Percentiles rank a stretch among this genome's conserved stretches.
These are phyloP conservation scores for Escarpia spicata DNA, from an alignment of 2,888 invertebrate species.

Conservation along the genomic window DNA sequence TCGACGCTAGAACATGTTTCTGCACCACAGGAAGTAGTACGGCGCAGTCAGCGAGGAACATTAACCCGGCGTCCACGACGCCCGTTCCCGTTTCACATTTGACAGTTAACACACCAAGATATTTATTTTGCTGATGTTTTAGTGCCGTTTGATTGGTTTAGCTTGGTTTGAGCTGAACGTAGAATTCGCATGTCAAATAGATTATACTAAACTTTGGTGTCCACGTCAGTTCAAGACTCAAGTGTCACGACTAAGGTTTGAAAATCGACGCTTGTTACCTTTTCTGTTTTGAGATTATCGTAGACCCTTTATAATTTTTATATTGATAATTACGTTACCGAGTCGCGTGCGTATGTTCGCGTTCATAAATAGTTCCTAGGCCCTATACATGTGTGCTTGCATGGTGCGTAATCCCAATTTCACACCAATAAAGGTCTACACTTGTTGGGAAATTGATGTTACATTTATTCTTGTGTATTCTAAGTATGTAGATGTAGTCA, in stretches of 20 bases:
- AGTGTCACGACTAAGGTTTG: background rate
- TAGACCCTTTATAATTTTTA: background rate
- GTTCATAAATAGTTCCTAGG: background rate
- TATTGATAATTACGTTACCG: background rate
- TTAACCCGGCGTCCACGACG: background rate
- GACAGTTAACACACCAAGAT: background rate
- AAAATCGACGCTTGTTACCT: background rate
- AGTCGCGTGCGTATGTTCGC: background rate
- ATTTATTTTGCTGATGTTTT: background rate
- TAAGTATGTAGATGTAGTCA: no score
- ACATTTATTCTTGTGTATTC: no score
- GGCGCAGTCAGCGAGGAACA: slow-evolving; percentile 6
- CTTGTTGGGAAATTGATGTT: no score
- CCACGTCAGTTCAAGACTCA: background rate
- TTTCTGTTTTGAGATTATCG: background rate
- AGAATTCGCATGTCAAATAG: background rate
- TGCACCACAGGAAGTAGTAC: background rate
- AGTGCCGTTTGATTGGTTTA: background rate
- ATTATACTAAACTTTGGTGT: background rate
- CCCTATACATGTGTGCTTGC: no score
- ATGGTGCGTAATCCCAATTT: no score
- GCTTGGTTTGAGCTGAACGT: background rate
- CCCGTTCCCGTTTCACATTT: background rate
- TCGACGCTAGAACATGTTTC: background rate
- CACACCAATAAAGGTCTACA: no score